Percentiles rank a stretch among this genome's conserved stretches.
Evolutionary conservation across 2,797 vertebrate species (phyloP).

Genomic region (Gymnopithys bicolor): DNA sequence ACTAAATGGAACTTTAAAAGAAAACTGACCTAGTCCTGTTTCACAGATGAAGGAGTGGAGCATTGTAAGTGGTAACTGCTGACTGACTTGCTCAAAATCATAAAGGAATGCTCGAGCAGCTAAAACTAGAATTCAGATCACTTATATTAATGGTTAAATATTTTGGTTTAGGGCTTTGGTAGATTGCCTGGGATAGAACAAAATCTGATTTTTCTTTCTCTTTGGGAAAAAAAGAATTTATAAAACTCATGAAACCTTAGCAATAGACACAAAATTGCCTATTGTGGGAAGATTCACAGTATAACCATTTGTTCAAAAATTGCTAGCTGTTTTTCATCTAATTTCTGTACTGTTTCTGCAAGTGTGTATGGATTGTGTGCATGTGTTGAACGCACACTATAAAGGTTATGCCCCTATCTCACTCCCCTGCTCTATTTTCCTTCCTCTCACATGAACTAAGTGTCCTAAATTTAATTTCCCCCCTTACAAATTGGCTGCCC

Average conservation of each 20-base stretch:
- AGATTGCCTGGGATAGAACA: not conserved
- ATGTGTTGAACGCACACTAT: not conserved
- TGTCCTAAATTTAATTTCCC: slow-evolving; percentile 64
- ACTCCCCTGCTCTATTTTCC: not conserved
- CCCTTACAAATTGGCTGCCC: slow-evolving; percentile 62
- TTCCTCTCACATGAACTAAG: slow-evolving; percentile 26
- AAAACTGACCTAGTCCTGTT: not conserved
- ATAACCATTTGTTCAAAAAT: not conserved
- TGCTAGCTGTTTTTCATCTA: not conserved
- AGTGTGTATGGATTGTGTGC: not conserved
- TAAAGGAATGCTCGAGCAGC: not conserved
- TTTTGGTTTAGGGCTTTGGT: not conserved
- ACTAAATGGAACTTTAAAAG: not conserved
- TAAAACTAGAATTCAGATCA: not conserved
- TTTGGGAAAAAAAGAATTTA: not conserved
- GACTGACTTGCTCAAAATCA: not conserved
- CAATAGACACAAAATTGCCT: not conserved
- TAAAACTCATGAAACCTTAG: not conserved
- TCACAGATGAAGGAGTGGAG: not conserved
- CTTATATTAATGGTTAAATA: not conserved
- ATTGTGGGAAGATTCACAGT: not conserved
- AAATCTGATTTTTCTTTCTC: not conserved
- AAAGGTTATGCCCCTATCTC: not conserved
- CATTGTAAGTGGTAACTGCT: not conserved
- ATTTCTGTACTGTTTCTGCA: not conserved